Base-by-base conservation (phyloP, 1,140 invertebrate genomes). In the Drosophila sechellia region DNA sequence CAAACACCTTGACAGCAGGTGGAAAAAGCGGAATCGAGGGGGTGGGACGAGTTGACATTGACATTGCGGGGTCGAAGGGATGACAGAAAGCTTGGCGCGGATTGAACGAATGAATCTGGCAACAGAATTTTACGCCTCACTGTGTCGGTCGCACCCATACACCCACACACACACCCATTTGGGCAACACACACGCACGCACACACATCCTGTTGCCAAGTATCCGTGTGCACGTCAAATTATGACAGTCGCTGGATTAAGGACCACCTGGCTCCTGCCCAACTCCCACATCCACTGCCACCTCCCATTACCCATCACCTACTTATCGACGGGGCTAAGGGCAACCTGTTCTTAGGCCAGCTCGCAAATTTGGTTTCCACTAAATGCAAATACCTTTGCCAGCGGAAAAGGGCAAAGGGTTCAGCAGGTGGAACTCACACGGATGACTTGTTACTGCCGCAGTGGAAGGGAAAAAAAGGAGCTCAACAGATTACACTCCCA, bases 81-180 rank as follows among this genome's bases (percentile, higher is more conserved):
- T 45, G 40, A 39, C 22, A 43, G 42, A 49, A 22, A n/a, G 77
- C 46, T 64, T 64, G 52, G 57, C 65, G 61, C 80, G 77, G 70
- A 79, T 76, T 83, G 80, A 83, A 59, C 79, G 66, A 89, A 79
- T 79, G 76, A 86, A 86, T 86, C 83, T 79, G 83, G 56, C 53
- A 65, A 63, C 60, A 77, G 40, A 70, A 71, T 55, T 83, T 83
- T 55, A 78, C 63, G 79, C 74, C 55, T 83, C 79, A 77, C 42
- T 58, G 75, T 57, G 42, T 46, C 35, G 25, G 49, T 50, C 34
- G 35, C 65, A 37, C 59, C 57, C 64, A 49, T 22, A 13, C 37
- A 13, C n/a, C n/a, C 37, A 22, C 45, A 6, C 45, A 49, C 15
- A 31, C 13, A 37, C 35, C 37, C 37, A 39, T 13, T 15, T 8